A percentile compares a stretch with the other conserved stretches of the same genome.
Evolutionary conservation across 2,888 invertebrate species (phyloP).

Genomic region (Stenichneumon culpator): DNA sequence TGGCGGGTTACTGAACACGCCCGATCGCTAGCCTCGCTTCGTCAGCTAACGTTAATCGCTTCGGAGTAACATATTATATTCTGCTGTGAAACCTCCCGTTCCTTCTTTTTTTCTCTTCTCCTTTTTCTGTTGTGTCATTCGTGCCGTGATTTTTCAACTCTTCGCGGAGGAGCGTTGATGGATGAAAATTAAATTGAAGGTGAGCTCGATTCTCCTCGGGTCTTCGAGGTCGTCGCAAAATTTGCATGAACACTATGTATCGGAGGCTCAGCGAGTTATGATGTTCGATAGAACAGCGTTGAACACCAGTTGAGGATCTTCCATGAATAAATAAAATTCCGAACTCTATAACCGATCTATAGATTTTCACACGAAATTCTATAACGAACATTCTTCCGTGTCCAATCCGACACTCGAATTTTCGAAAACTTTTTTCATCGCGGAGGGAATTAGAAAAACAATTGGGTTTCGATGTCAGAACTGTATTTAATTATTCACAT

Average conservation of each 20-base stretch:
- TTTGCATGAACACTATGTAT: background rate
- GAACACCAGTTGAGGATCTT: background rate
- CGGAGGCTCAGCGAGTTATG: background rate
- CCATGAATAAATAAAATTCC: background rate
- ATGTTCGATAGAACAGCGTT: background rate
- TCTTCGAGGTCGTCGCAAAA: background rate
- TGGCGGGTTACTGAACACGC: conserved; percentile 66
- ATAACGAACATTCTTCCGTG: background rate
- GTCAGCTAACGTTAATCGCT: conserved; percentile 66
- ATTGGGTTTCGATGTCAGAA: background rate
- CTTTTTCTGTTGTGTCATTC: conserved; percentile 1
- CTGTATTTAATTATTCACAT: background rate
- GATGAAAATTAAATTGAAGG: conserved; percentile 13
- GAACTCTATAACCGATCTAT: background rate
- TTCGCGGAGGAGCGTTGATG: background rate
- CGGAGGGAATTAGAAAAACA: background rate
- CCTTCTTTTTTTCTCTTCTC: background rate
- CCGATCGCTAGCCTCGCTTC: conserved; percentile 64
- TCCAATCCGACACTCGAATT: background rate
- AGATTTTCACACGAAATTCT: background rate
- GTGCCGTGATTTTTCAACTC: conserved; percentile 39
- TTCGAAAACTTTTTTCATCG: background rate
- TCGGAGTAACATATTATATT: conserved; percentile 62
- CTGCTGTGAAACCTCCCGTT: conserved; percentile 5
- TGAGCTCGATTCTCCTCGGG: background rate